phyloP scores from a whole-genome alignment of 2,888 invertebrate genomes.

The Hylaea fasciaria region DNA sequence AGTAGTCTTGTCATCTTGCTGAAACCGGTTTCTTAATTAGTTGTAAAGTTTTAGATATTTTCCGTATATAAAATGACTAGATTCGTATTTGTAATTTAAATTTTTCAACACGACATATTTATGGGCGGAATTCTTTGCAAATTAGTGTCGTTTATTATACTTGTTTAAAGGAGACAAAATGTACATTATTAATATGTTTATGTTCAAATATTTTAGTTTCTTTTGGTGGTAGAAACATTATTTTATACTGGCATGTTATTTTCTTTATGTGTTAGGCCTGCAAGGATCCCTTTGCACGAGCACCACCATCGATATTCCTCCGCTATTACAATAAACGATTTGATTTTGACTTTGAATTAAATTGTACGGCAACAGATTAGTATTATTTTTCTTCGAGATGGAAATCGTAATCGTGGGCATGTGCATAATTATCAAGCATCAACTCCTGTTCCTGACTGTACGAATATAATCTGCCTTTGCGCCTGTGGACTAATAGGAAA shows the following conservation, averaged over 20 bases:
- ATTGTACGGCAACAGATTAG: too few species aligned
- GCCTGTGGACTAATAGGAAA: slow-evolving; percentile 32
- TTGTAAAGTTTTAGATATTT: slow-evolving; percentile 18
- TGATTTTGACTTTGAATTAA: too few species aligned
- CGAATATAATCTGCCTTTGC: neutral
- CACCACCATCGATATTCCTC: too few species aligned
- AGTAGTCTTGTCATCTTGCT: slow-evolving; percentile 1
- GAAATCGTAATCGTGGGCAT: too few species aligned
- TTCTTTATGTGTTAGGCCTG: too few species aligned
- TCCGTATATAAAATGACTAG: slow-evolving; percentile 19
- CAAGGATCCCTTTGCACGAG: too few species aligned
- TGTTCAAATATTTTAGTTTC: neutral
- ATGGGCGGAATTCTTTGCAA: slow-evolving; percentile 20
- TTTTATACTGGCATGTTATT: neutral
- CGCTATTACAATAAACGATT: too few species aligned
- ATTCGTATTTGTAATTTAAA: slow-evolving; percentile 22
- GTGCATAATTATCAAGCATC: too few species aligned
- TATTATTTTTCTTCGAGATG: too few species aligned
- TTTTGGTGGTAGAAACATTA: neutral
- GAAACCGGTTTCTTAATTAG: slow-evolving; percentile 22
- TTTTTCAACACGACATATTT: slow-evolving; percentile 18
- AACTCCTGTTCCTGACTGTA: too few species aligned
- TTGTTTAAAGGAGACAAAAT: slow-evolving; percentile 20
- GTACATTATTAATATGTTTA: neutral
- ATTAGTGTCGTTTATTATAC: slow-evolving; percentile 21